Percentiles rank a stretch among this genome's conserved stretches.
phyloP scores from a whole-genome alignment of 37 sponge, comb jelly and placozoan species.

The Halichondria panicea region DNA sequence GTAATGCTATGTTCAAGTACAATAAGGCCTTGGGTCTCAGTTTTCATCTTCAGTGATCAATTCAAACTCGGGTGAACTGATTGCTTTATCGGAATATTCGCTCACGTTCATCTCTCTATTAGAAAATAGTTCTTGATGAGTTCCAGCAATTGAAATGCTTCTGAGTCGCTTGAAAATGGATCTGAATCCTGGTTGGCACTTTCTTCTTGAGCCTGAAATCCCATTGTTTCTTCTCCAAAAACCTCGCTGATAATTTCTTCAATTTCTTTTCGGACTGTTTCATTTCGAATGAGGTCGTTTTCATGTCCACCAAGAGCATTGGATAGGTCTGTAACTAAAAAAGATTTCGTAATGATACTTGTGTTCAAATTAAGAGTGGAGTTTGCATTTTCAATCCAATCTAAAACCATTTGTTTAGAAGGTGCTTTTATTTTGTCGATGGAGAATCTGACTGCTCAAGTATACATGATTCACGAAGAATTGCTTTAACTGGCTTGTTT shows the following conservation, averaged over 20 bases:
- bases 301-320: conserved; percentile 27
- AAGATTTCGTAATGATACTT: conserved; percentile 34
- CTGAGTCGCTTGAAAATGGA: no score
- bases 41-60: no score
- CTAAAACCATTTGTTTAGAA: not conserved
- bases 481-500: conserved; percentile 33
- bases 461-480: conserved; percentile 5
- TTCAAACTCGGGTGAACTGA: no score
- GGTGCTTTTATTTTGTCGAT: not conserved
- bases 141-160: no score
- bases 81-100: no score
- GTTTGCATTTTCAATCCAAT: conserved; percentile 16
- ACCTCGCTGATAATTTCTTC: conserved; percentile 6
- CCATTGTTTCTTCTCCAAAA: conserved; percentile 7
- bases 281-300: conserved; percentile 10
- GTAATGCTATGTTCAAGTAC: no score
- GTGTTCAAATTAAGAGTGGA: not conserved
- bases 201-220: not conserved
- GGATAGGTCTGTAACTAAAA: conserved; percentile 31
- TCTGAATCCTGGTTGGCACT: no score
- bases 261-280: not conserved
- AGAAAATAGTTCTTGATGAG: no score
- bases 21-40: no score
- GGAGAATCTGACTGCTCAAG: conserved; percentile 8
- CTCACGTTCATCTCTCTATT: no score